These are phyloP conservation scores for Elmis aenea DNA, from an alignment of 2,888 invertebrate genomes.

Conservation along the genomic window DNA sequence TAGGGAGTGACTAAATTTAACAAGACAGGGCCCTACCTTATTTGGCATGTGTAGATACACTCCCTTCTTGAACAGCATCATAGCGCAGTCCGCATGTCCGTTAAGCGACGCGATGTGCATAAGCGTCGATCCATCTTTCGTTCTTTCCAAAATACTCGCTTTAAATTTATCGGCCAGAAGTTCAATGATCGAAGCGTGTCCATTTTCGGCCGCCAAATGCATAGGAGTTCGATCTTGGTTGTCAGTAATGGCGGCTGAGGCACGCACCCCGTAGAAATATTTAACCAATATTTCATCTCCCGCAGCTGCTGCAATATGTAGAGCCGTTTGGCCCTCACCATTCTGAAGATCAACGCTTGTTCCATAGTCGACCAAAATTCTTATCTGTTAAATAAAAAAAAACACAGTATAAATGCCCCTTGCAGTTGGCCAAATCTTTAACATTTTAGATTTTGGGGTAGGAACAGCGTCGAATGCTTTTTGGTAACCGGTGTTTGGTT, in stretches of 20 bases:
- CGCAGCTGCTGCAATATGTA: slow-evolving; percentile 93
- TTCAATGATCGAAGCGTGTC: slow-evolving; percentile 93
- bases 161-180: slow-evolving; percentile 95
- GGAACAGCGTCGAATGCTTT: too few species aligned
- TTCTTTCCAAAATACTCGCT: slow-evolving; percentile 92
- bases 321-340: slow-evolving; percentile 87
- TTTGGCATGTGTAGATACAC: slow-evolving; percentile 99
- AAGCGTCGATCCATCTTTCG: slow-evolving; percentile 96
- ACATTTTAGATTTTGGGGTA: too few species aligned
- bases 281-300: slow-evolving; percentile 94
- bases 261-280: slow-evolving; percentile 91
- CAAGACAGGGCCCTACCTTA: slow-evolving; percentile 59
- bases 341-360: slow-evolving; percentile 89
- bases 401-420: too few species aligned
- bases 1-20: too few species aligned
- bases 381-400: too few species aligned
- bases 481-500: too few species aligned
- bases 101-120: slow-evolving; percentile 98
- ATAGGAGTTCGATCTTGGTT: slow-evolving; percentile 96
- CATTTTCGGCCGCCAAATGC: slow-evolving; percentile 96
- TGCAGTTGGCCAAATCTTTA: too few species aligned
- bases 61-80: slow-evolving; percentile 97
- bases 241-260: slow-evolving; percentile 91
- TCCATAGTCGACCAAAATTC: slow-evolving; percentile 88
- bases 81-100: slow-evolving; percentile 97